Evolutionary conservation across 2,797 vertebrate genomes (phyloP).

Genomic region (Tinamus major): DNA sequence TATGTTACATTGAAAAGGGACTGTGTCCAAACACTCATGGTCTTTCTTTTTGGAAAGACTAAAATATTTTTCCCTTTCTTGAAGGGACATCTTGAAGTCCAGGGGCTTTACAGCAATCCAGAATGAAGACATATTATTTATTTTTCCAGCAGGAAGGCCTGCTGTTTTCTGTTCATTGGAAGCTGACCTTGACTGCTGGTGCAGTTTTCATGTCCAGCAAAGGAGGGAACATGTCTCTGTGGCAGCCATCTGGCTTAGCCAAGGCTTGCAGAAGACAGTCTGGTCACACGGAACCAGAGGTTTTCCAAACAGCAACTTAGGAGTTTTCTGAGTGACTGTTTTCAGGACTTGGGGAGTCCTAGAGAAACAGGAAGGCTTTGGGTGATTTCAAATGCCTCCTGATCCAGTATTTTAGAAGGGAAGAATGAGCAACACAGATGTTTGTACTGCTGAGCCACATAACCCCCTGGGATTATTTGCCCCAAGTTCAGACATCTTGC

Average conservation of each 20-base stretch:
- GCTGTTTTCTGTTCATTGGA: background rate
- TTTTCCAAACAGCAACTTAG: background rate
- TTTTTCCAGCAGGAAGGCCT: constrained; percentile 35
- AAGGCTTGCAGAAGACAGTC: background rate
- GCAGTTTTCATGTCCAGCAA: background rate
- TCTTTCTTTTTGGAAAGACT: constrained; percentile 27
- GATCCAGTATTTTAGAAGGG: constrained; percentile 4
- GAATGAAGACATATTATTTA: constrained; percentile 29
- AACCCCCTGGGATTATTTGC: background rate
- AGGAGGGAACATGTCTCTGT: background rate
- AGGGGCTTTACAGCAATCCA: constrained; percentile 38
- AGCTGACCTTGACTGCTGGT: background rate
- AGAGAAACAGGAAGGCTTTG: constrained; percentile 4
- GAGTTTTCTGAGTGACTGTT: background rate
- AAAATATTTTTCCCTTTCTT: constrained; percentile 30
- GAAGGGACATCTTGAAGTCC: constrained; percentile 34
- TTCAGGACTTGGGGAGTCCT: background rate
- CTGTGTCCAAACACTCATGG: background rate
- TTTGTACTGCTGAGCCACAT: background rate
- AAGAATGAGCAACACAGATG: constrained; percentile 23
- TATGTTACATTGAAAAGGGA: constrained; percentile 32
- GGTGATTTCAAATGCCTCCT: background rate
- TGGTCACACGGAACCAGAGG: accelerated
- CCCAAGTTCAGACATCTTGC: background rate
- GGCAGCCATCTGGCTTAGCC: background rate